phyloP scores from a whole-genome alignment of 2,113 vertebrate genomes.

The Semnopithecus entellus region DNA sequence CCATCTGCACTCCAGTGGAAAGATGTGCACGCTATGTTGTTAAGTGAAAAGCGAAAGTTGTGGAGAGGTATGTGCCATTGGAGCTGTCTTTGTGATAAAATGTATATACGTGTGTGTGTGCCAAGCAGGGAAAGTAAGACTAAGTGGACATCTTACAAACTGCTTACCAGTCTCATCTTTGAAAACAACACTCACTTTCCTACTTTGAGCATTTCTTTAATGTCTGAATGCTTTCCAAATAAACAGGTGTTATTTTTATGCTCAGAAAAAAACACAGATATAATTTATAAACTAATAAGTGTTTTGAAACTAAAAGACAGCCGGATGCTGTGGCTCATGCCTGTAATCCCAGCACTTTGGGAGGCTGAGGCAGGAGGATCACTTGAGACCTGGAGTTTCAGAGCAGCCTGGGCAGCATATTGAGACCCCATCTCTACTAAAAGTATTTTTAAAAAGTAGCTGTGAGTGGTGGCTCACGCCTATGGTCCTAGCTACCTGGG shows the following conservation, averaged over 20 bases:
- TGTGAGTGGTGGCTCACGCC: too few species aligned
- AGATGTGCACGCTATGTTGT: neutral
- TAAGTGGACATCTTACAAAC: neutral
- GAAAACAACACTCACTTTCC: neutral
- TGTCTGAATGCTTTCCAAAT: neutral
- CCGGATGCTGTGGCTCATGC: too few species aligned
- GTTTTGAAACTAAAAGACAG: neutral
- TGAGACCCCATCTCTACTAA: too few species aligned
- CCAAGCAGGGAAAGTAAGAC: neutral
- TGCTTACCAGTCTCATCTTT: neutral
- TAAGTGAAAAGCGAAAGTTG: neutral
- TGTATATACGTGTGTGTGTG: accelerated
- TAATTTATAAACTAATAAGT: neutral
- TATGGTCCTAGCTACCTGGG: too few species aligned
- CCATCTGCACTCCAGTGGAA: neutral
- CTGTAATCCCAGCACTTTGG: too few species aligned
- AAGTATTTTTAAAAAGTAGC: too few species aligned
- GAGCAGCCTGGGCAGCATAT: too few species aligned
- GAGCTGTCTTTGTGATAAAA: neutral
- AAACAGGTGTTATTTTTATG: neutral
- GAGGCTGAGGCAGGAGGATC: too few species aligned
- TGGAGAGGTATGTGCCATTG: accelerated
- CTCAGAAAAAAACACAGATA: neutral
- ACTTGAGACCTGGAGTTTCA: too few species aligned
- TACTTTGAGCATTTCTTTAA: neutral